These are phyloP conservation scores for Ophiothrix spiculata DNA, from an alignment of 35 echinoderm and acorn worm genomes.

Conservation along the genomic window DNA sequence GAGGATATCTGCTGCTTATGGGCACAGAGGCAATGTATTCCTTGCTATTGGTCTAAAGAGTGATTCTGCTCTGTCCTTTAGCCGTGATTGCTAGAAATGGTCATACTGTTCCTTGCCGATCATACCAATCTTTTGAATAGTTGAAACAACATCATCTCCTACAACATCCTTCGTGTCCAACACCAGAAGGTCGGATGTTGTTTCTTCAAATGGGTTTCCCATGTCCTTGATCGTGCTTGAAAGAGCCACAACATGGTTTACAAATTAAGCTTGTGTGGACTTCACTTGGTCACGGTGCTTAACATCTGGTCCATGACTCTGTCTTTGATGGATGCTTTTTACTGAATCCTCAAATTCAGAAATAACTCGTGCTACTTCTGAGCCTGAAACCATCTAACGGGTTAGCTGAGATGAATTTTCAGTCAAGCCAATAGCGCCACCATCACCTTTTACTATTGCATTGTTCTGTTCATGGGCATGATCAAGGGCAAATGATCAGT, in stretches of 20 bases:
- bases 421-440: too few species aligned
- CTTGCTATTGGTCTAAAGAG: slow-evolving; percentile 45
- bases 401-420: too few species aligned
- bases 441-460: too few species aligned
- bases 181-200: slow-evolving; percentile 21
- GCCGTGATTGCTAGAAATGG: slow-evolving; percentile 9
- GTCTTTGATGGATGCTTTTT: too few species aligned
- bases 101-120: slow-evolving; percentile 34
- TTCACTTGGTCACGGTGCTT: slow-evolving; percentile 15
- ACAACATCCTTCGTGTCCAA: slow-evolving; percentile 29
- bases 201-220: slow-evolving; percentile 52
- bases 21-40: slow-evolving; percentile 29
- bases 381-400: too few species aligned
- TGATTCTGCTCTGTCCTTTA: slow-evolving; percentile 27
- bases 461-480: too few species aligned
- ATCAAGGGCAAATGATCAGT: slow-evolving; percentile 49
- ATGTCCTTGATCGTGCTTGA: background rate
- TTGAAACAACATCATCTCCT: slow-evolving; percentile 9
- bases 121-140: background rate
- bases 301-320: too few species aligned
- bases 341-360: too few species aligned
- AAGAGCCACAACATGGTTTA: background rate
- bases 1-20: background rate
- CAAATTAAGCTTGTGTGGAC: slow-evolving; percentile 5
- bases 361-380: too few species aligned